Percentiles rank a stretch among this genome's conserved stretches.
phyloP scores from a whole-genome alignment of 1,140 invertebrate species.

The Cydia amplana region DNA sequence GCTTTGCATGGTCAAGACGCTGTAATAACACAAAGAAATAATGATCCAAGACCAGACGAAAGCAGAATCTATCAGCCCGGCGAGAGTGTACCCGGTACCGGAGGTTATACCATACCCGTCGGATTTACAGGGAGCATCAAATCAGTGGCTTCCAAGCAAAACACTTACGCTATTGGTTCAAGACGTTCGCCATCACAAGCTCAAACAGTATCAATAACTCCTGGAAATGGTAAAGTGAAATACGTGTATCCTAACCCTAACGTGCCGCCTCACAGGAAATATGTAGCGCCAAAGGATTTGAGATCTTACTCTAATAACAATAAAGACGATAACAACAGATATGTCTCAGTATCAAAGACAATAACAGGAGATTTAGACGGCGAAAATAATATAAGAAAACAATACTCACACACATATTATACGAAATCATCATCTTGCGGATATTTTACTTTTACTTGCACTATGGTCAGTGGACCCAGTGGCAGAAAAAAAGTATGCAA shows the following conservation, averaged over 20 bases:
- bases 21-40: constrained; percentile 75
- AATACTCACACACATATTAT: constrained; percentile 88
- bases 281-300: constrained; percentile 70
- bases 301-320: constrained; percentile 57
- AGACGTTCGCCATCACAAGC: constrained; percentile 82
- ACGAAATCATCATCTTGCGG: constrained; percentile 92
- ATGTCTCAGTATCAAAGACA: constrained; percentile 88
- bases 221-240: constrained; percentile 79
- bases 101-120: constrained; percentile 83
- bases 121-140: constrained; percentile 84
- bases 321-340: constrained; percentile 71
- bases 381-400: constrained; percentile 82
- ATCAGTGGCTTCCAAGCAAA: constrained; percentile 81
- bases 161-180: constrained; percentile 79
- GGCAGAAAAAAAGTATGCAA: constrained; percentile 89
- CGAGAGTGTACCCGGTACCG: constrained; percentile 81
- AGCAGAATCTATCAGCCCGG: constrained; percentile 82
- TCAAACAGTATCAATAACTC: constrained; percentile 82
- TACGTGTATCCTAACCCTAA: constrained; percentile 61
- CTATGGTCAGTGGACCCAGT: constrained; percentile 87
- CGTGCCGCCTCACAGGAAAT: constrained; percentile 61
- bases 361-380: constrained; percentile 84
- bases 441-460: constrained; percentile 91
- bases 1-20: constrained; percentile 78
- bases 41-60: constrained; percentile 68